These are phyloP conservation scores for Vombatus ursinus DNA, from an alignment of 2,113 vertebrate species.

Conservation along the genomic window DNA sequence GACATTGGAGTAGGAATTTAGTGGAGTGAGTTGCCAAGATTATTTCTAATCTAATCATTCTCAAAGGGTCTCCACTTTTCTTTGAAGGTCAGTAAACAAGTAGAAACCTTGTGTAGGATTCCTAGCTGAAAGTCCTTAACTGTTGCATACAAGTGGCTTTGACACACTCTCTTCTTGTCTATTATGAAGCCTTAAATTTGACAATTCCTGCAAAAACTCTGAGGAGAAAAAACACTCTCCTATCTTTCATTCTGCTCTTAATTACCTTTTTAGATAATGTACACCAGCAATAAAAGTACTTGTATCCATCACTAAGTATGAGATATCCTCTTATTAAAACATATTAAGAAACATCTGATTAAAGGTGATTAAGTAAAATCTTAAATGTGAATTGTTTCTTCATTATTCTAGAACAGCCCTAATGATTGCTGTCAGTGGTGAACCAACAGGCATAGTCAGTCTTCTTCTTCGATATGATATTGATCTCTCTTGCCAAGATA, in stretches of 20 bases:
- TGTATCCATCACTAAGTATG: background rate
- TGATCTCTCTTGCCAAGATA: background rate
- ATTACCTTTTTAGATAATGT: background rate
- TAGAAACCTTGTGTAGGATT: background rate
- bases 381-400: background rate
- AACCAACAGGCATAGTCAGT: background rate
- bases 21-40: background rate
- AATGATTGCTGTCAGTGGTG: conserved; percentile 19
- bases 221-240: background rate
- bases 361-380: background rate
- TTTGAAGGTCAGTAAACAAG: background rate
- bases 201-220: background rate
- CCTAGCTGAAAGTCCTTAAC: background rate
- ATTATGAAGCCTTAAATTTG: background rate
- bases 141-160: background rate
- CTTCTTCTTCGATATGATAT: conserved; percentile 27
- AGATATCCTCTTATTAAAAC: background rate
- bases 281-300: background rate
- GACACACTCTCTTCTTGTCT: background rate
- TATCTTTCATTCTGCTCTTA: background rate
- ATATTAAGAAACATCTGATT: background rate
- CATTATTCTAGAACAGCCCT: conserved; percentile 51
- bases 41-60: background rate
- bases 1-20: background rate
- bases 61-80: background rate